A percentile compares a stretch with the other conserved stretches of the same genome.
phyloP scores from a whole-genome alignment of 1,140 invertebrate species.

The Drosophila aff. region DNA sequence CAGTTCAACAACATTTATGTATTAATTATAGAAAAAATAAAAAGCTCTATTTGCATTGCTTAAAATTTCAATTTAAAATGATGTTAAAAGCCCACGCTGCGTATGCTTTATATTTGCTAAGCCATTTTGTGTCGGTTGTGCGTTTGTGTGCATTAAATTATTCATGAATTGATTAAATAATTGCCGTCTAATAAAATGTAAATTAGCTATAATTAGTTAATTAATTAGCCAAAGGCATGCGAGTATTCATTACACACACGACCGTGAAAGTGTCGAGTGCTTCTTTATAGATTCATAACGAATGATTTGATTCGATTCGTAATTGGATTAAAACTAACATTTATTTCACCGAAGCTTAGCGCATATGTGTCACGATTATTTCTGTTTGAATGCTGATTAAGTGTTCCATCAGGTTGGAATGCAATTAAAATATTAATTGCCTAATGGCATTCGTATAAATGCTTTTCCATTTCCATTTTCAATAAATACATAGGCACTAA shows the following conservation, averaged over 20 bases:
- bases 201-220: constrained; percentile 71
- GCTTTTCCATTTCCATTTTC: constrained; percentile 19
- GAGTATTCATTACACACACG: constrained; percentile 23
- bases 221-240: constrained; percentile 55
- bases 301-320: constrained; percentile 32
- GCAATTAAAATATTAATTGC: constrained; percentile 11
- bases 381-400: constrained; percentile 3
- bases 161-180: constrained; percentile 68
- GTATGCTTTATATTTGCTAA: constrained; percentile 56
- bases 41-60: constrained; percentile 14
- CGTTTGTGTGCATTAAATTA: constrained; percentile 45
- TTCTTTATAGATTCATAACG: constrained; percentile 11
- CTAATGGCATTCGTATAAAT: constrained; percentile 23
- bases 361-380: constrained; percentile 8
- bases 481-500: constrained; percentile 20
- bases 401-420: constrained; percentile 8
- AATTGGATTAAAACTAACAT: constrained; percentile 37
- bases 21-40: constrained; percentile 30
- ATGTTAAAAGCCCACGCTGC: constrained; percentile 23
- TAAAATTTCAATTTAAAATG: constrained; percentile 37
- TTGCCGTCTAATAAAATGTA: constrained; percentile 70
- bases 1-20: constrained; percentile 39
- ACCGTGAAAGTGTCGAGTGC: constrained; percentile 30
- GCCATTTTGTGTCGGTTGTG: constrained; percentile 32
- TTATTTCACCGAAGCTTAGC: constrained; percentile 8